phyloP scores from a whole-genome alignment of 1,140 invertebrate genomes.

The Oscheius sp. region DNA sequence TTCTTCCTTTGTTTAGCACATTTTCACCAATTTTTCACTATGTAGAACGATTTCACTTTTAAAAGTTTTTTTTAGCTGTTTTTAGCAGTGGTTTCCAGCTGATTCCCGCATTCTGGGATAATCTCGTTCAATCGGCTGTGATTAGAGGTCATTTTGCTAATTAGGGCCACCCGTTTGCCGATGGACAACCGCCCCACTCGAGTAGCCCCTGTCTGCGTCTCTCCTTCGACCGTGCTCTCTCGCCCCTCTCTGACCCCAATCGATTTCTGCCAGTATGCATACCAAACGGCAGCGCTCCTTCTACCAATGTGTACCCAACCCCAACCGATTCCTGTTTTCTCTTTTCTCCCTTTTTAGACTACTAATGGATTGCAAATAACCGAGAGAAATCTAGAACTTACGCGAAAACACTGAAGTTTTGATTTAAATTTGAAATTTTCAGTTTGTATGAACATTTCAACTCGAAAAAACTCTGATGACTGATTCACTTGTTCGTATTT shows the following conservation, averaged over 20 bases:
- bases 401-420: background rate
- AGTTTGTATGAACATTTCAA: background rate
- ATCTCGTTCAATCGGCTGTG: too few species aligned
- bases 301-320: too few species aligned
- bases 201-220: background rate
- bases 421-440: background rate
- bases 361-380: background rate
- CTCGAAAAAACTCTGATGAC: background rate
- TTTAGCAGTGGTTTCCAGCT: too few species aligned
- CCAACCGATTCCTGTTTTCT: background rate
- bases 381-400: background rate
- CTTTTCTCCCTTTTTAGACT: background rate
- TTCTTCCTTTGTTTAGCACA: too few species aligned
- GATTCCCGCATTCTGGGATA: too few species aligned
- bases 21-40: too few species aligned
- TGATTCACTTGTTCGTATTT: too few species aligned
- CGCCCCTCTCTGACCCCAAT: conserved; percentile 1
- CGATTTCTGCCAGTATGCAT: background rate
- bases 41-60: too few species aligned
- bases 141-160: too few species aligned
- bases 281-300: background rate
- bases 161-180: too few species aligned
- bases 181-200: too few species aligned
- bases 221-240: background rate
- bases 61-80: too few species aligned